A percentile compares a stretch with the other conserved stretches of the same genome.
Conservation (phyloP, 2,888 invertebrate genomes). For the Azorinus chamasolen region DNA sequence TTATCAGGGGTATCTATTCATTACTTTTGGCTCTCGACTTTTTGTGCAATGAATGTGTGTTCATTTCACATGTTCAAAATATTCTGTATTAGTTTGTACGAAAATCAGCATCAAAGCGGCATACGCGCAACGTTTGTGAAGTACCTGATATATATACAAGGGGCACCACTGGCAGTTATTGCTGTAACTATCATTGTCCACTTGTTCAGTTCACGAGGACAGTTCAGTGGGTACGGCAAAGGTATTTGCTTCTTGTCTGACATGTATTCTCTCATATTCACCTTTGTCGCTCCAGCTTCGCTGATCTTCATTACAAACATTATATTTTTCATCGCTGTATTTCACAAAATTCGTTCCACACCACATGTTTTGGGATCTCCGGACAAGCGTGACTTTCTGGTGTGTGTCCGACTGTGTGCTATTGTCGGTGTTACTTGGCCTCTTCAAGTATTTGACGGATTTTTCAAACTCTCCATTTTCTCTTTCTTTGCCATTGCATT, state of each 20-base stretch:
- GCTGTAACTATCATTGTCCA: slow-evolving; percentile 11
- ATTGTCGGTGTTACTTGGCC: slow-evolving; percentile 76
- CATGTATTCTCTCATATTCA: slow-evolving; percentile 23
- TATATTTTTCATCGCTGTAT: slow-evolving; percentile 60
- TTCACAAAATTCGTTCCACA: slow-evolving; percentile 50
- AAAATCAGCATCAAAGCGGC: neutral
- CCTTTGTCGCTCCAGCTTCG: slow-evolving; percentile 66
- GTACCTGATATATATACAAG: slow-evolving; percentile 23
- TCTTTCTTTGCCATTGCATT: slow-evolving; percentile 63
- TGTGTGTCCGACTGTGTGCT: slow-evolving; percentile 71
- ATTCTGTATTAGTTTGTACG: slow-evolving; percentile 15
- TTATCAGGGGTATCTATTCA: slow-evolving; percentile 50
- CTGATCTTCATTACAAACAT: slow-evolving; percentile 62
- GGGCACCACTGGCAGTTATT: slow-evolving; percentile 25
- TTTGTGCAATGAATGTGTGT: slow-evolving; percentile 60
- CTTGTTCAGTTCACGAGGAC: slow-evolving; percentile 1
- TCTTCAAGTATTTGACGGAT: slow-evolving; percentile 65
- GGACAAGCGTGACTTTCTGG: slow-evolving; percentile 55
- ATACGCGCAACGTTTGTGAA: neutral
- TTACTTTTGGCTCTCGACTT: slow-evolving; percentile 63
- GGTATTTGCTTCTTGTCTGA: slow-evolving; percentile 43
- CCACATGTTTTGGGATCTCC: slow-evolving; percentile 27
- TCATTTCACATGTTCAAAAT: slow-evolving; percentile 63
- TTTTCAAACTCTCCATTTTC: slow-evolving; percentile 63
- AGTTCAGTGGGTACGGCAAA: slow-evolving; percentile 53